Conservation (phyloP, 37 sponge, comb jelly and placozoan genomes). For the Bolinopsis microptera region DNA sequence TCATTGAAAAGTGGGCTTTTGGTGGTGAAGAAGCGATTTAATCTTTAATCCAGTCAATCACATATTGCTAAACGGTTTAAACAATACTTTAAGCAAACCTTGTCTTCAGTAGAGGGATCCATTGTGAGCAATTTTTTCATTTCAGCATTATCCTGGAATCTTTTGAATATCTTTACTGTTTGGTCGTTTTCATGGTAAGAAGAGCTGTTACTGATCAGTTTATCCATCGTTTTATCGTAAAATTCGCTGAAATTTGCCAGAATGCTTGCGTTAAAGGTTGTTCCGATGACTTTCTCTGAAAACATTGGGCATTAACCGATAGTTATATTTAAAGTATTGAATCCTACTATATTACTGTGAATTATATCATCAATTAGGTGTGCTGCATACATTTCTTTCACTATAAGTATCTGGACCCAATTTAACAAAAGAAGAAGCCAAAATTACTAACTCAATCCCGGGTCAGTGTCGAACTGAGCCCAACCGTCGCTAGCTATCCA, state of each 20-base stretch:
- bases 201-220: background rate
- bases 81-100: too few species aligned
- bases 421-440: background rate
- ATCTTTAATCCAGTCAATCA: too few species aligned
- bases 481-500: slow-evolving; percentile 60
- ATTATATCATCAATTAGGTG: too few species aligned
- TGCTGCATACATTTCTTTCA: too few species aligned
- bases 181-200: background rate
- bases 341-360: too few species aligned
- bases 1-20: too few species aligned
- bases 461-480: slow-evolving; percentile 47
- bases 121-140: background rate
- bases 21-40: too few species aligned
- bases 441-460: background rate
- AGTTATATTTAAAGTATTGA: background rate
- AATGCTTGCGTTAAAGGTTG: slow-evolving; percentile 30
- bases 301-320: background rate
- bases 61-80: too few species aligned
- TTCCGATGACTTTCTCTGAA: slow-evolving; percentile 47
- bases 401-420: too few species aligned
- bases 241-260: slow-evolving; percentile 4
- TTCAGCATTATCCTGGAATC: background rate
- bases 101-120: slow-evolving; percentile 9
- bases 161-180: background rate
- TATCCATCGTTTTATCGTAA: slow-evolving; percentile 22